phyloP scores from a whole-genome alignment of 2,888 invertebrate genomes.

The Agrochola litura region DNA sequence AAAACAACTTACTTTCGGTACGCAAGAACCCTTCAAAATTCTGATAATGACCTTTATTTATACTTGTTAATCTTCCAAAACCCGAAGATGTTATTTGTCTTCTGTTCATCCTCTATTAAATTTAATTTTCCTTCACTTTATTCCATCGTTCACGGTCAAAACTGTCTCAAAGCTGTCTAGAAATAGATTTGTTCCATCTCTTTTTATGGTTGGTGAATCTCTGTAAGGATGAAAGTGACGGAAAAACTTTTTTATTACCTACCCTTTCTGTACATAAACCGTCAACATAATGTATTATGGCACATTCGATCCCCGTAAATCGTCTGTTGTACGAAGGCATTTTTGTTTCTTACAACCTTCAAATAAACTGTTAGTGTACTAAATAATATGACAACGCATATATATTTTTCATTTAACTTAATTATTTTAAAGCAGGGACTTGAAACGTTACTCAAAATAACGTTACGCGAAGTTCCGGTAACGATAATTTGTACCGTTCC shows the following conservation, averaged over 20 bases:
- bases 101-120: slow-evolving; percentile 37
- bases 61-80: slow-evolving; percentile 38
- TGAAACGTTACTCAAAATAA: too few relatives aligned
- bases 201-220: slow-evolving; percentile 9
- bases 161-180: slow-evolving; percentile 29
- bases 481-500: too few relatives aligned
- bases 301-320: slow-evolving; percentile 69
- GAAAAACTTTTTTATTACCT: slow-evolving; percentile 51
- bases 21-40: slow-evolving; percentile 17
- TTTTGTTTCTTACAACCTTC: slow-evolving; percentile 62
- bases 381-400: background rate
- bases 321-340: slow-evolving; percentile 68
- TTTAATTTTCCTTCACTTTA: slow-evolving; percentile 44
- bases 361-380: slow-evolving; percentile 22
- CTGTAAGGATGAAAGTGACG: slow-evolving; percentile 42
- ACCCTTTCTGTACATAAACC: slow-evolving; percentile 60
- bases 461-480: too few relatives aligned
- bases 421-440: too few relatives aligned
- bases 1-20: slow-evolving; percentile 28
- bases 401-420: slow-evolving; percentile 1
- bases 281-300: slow-evolving; percentile 65
- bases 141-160: slow-evolving; percentile 37
- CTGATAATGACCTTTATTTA: slow-evolving; percentile 41
- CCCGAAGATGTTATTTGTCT: slow-evolving; percentile 41
- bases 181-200: slow-evolving; percentile 45